Base-by-base conservation (phyloP, 92 coral and sea anemone species). In the Metridium senile region DNA sequence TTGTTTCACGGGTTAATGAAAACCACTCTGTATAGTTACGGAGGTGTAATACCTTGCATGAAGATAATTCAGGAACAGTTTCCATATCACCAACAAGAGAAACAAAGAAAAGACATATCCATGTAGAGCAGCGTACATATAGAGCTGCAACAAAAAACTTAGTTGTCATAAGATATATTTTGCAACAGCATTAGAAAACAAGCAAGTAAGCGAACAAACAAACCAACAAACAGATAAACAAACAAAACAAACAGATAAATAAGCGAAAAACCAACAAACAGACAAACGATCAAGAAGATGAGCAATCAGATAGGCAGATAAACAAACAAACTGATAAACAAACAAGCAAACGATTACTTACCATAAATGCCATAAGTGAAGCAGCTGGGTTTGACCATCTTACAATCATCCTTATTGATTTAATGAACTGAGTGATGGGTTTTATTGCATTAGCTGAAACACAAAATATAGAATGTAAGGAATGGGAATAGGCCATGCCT, bases 381-480 rank as follows among this genome's bases (percentile, higher is more conserved):
- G 95, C 89, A 29, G 99, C 85, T 27, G 91, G 89, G 70, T 89
- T 95, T 20, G 61, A 66, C 99, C 99, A 95, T 20, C 93, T 58
- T 16, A 89, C 33, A 49, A 95, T 58, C 26, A 72, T 77, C 18
- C 65, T 43, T 9, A 87, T 81, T 59, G 89, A 78, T 67, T 92
- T 89, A 75, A 95, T 43, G 34, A 92, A 95, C 29, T 82, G 76
- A 23, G 91, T 88, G 66, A 95, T 85, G 0, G 98, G 99, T 68
- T 76, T 86, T 49, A 92, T 82, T 11, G 86, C 97, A 75, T 70
- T 62, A 26, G 75, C 99, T 95, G 71, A 47, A 78, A 76, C 43
- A 0, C 19, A 61, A 29, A 31, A 28, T n/a, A n/a, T 61, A 26
- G 26, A 75, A 8, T 11, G 27, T 11, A 0, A 68, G 18, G 13